Evolutionary conservation across 2,113 vertebrate genomes (phyloP), one percentile per base, ranked within the genome.

Genomic region (Parotia lawesii): DNA sequence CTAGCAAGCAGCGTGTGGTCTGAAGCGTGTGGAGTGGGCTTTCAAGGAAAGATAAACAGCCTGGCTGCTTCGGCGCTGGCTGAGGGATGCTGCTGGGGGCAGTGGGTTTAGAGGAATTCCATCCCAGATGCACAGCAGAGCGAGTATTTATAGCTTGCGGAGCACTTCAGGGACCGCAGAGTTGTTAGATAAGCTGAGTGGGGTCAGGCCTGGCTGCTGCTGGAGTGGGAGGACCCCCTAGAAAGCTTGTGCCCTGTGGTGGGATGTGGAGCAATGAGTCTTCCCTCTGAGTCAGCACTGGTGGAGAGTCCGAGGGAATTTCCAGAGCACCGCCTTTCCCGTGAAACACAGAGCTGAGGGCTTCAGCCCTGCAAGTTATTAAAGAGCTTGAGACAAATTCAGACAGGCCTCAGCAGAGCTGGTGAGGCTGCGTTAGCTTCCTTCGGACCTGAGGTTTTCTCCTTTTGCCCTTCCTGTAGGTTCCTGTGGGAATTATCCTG

Each of bases 41-140:
- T 98, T 98, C 97, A 95, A 97, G 97, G 97, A 98, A 98, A 97
- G 89, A 93, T 95, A 93, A 85, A 92, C 81, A 60, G 87, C 94
- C 65, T 48, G 91, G 53, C 81, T 64, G 78, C 67, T 33, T 33
- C 2, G 0, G 70, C 0, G 0, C 67, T 80, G 93, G 77, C 72
- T 87, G 77, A 94, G 77, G 79, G 95, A 96, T 97, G 92, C 90
- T 95, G 91, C 62, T 42, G 66, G 33, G 88, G 57, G 85, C 87
- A 94, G 87, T 83, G 83, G 80, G 66, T 89, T 91, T 87, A 85
- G 74, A 86, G 84, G 80, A 93, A 91, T 95, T 81, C 71, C 89
- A 53, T 85, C 83, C 80, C 84, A 84, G 75, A 24, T 9, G 23
- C 4, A 9, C 13, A 7, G 92, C 80, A 53, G 38, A 70, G 42